These are phyloP conservation scores for Amphimedon queenslandica DNA, from an alignment of 37 sponge, comb jelly and placozoan species.

Conservation along the genomic window DNA sequence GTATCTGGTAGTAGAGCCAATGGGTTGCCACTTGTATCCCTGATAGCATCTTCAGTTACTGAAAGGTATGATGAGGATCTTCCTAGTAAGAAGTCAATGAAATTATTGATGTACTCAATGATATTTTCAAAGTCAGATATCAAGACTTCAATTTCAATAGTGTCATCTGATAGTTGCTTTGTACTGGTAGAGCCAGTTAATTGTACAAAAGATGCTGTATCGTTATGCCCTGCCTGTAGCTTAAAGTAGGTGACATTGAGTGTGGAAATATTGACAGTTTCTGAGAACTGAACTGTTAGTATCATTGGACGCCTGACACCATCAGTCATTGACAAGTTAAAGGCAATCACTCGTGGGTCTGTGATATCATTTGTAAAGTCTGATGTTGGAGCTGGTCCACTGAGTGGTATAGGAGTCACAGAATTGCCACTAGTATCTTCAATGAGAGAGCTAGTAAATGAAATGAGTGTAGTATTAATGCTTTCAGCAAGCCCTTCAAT, in stretches of 20 bases:
- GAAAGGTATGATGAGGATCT: slow-evolving; percentile 53
- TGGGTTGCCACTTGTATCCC: slow-evolving; percentile 39
- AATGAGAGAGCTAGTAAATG: slow-evolving; percentile 28
- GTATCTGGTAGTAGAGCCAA: slow-evolving; percentile 16
- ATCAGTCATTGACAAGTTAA: slow-evolving; percentile 74
- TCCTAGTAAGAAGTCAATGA: slow-evolving; percentile 28
- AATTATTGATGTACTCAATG: slow-evolving; percentile 27
- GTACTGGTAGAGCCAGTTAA: slow-evolving; percentile 40
- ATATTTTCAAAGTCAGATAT: slow-evolving; percentile 63
- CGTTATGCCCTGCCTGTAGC: slow-evolving; percentile 41
- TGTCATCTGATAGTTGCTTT: slow-evolving; percentile 35
- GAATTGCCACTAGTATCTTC: slow-evolving; percentile 53
- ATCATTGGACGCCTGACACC: slow-evolving; percentile 62
- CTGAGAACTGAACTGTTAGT: slow-evolving; percentile 63
- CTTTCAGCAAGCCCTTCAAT: slow-evolving; percentile 36
- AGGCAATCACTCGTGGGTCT: slow-evolving; percentile 55
- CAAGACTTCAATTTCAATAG: slow-evolving; percentile 53
- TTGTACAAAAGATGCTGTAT: not conserved
- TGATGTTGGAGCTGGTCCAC: slow-evolving; percentile 16
- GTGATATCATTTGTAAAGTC: slow-evolving; percentile 52
- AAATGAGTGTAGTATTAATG: slow-evolving; percentile 35
- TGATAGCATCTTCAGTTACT: slow-evolving; percentile 34
- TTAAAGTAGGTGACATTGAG: slow-evolving; percentile 49
- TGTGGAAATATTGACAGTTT: slow-evolving; percentile 57
- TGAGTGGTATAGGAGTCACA: slow-evolving; percentile 22